Conservation (phyloP, 2,888 invertebrate species). For the Drosophila niveifrons region DNA sequence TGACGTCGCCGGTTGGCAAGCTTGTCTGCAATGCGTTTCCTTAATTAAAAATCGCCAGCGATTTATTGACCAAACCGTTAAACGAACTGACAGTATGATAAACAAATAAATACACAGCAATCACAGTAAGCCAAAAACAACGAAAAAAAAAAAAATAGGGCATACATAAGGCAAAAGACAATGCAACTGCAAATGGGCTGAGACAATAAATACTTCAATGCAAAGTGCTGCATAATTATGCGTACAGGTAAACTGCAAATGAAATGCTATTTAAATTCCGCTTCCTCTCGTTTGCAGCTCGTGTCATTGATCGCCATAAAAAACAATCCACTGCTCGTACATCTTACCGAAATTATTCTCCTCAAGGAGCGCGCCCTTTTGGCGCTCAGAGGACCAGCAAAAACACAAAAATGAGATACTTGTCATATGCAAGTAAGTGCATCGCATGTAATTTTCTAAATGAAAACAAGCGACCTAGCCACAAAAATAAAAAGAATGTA, state of each 20-base stretch:
- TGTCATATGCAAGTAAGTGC: conserved; percentile 48
- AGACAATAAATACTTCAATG: neutral
- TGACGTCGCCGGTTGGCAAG: conserved; percentile 49
- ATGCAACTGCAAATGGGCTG: conserved; percentile 4
- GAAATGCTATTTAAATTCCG: neutral
- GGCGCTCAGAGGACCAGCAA: conserved; percentile 11
- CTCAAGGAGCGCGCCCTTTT: conserved; percentile 42
- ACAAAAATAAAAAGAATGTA: conserved; percentile 33
- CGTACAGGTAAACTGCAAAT: neutral
- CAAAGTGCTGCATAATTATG: neutral
- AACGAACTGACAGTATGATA: conserved; percentile 64
- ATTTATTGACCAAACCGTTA: conserved; percentile 60
- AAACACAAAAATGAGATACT: conserved; percentile 32
- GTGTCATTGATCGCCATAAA: conserved; percentile 23
- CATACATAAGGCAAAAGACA: conserved; percentile 1
- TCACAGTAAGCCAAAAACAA: neutral
- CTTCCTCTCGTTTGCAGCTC: conserved; percentile 1
- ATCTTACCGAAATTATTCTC: conserved; percentile 7
- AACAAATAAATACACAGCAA: conserved; percentile 47
- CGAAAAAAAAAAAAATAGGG: neutral
- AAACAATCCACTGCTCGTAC: neutral
- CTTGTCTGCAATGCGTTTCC: conserved; percentile 59
- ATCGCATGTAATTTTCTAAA: conserved; percentile 65
- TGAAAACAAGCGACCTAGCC: conserved; percentile 46
- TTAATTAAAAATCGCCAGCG: conserved; percentile 70